Evolutionary conservation across 2,797 vertebrate species (phyloP), one percentile per base, ranked within the genome.

Genomic region (Sebastes diaconus): DNA sequence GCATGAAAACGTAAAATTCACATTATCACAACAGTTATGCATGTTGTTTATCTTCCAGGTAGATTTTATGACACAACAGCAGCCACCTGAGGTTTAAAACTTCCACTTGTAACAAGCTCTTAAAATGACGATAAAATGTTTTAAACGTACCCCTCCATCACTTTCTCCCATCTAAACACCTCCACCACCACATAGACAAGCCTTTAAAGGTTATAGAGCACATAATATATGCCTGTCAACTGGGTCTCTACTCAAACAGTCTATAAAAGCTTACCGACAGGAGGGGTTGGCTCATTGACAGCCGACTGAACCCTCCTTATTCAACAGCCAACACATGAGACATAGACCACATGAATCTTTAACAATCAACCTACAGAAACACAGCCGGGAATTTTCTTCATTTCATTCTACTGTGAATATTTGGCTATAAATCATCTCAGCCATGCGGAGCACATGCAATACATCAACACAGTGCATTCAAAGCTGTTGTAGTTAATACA

Each of bases 171-270:
- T 50, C 39, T 46, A 8, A 70, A 18, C 32, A 73, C 46, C 64
- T 76, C 42, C 67, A 68, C 64, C 34, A 46, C 39, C 50, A 46
- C 69, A 67, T 27, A 54, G 50, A 78, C 20, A 32, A 67, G 36
- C 67, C 58, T 67, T 75, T 36, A 25, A 58, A 81, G 50, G 36
- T 79, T 80, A 72, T 55, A 61, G 42, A 72, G 55, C 52, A 75
- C 50, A 80, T 91, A 85, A 91, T 91, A 69, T 79, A 84, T 80
- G 58, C 59, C 80, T 86, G 85, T 84, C 87, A 88, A 66, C 64
- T 67, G 77, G 39, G 69, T 84, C 75, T 76, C 57, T 52, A 80
- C 64, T 58, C 58, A 75, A 77, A 80, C 84, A 85, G 79, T 86
- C 84, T 81, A 88, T 89, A 91, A 86, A 88, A 34, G 68, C 80